Conservation (phyloP, 2,797 vertebrate species). For the Naso thynnoides region DNA sequence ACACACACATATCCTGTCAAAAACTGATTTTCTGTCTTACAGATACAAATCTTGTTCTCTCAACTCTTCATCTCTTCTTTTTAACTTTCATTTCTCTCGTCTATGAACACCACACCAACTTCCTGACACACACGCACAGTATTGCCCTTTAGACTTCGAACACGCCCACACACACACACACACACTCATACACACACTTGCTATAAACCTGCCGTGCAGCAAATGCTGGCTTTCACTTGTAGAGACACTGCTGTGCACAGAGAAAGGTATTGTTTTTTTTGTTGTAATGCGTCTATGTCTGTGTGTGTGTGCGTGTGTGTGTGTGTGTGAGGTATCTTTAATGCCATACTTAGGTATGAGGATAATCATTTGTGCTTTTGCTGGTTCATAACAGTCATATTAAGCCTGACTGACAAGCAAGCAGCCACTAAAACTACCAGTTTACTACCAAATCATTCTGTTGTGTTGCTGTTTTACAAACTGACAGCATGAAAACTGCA, state of each 20-base stretch:
- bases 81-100: constrained; percentile 27
- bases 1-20: background rate
- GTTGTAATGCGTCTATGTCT: background rate
- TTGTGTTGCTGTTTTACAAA: background rate
- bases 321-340: background rate
- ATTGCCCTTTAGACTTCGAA: constrained; percentile 24
- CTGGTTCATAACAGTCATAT: background rate
- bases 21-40: background rate
- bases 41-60: constrained; percentile 1
- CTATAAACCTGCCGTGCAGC: background rate
- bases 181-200: background rate
- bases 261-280: constrained; percentile 43
- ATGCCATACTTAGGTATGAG: background rate
- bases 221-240: constrained; percentile 24
- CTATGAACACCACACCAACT: constrained; percentile 3
- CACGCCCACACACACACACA: constrained; percentile 43
- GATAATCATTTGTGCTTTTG: background rate
- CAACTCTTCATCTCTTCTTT: background rate
- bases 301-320: background rate
- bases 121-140: constrained; percentile 46
- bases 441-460: no score
- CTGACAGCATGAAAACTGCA: background rate
- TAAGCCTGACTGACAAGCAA: no score
- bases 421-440: background rate
- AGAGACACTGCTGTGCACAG: background rate